Conservation (phyloP, 1,140 invertebrate species). For the Sitobion miscanthi region DNA sequence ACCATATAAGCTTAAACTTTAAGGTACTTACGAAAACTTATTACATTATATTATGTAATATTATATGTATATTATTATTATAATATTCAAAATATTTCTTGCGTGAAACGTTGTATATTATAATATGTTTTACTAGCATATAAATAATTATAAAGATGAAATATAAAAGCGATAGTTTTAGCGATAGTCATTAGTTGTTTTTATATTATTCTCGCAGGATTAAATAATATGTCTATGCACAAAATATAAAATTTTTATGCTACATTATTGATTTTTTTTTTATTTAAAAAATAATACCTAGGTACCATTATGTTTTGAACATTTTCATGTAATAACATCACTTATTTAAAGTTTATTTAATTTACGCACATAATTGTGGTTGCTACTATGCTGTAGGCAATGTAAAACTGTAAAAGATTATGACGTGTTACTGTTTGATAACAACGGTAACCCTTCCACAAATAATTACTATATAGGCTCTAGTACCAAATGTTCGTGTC, state of each 20-base stretch:
- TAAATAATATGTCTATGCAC: too few relatives aligned
- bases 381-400: background rate
- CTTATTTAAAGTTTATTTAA: background rate
- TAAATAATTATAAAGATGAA: too few relatives aligned
- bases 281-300: background rate
- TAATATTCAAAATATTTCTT: background rate
- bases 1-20: background rate
- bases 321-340: background rate
- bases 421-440: background rate
- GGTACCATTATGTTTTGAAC: background rate
- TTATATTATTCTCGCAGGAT: too few relatives aligned
- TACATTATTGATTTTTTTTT: background rate
- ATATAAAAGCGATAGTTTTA: too few relatives aligned
- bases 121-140: too few relatives aligned
- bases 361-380: background rate
- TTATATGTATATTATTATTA: background rate
- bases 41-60: background rate
- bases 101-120: too few relatives aligned
- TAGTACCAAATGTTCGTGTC: background rate
- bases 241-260: background rate
- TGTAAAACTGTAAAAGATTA: background rate
- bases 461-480: background rate
- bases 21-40: background rate
- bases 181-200: too few relatives aligned
- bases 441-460: background rate